Base-by-base conservation (phyloP, 2,888 invertebrate genomes). In the Acronicta aceris region DNA sequence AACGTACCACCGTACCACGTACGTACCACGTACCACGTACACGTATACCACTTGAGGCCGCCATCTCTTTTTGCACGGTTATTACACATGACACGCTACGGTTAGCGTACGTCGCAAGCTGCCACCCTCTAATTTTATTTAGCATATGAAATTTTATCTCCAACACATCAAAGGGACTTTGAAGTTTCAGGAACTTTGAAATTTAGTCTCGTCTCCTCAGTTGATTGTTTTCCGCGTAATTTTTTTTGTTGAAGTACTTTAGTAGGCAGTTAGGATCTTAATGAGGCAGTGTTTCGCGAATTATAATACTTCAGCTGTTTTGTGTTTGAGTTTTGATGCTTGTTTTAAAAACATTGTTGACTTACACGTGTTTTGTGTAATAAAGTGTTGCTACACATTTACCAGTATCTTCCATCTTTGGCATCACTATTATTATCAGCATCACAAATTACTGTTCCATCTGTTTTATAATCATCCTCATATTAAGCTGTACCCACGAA, bases 81-180 rank as follows among this genome's bases (percentile, higher is more conserved):
- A 88, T 88, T 88, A 88, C 84, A 81, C 86, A 78, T 78, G 85
- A 86, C 84, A 85, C 81, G 84, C 68, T 83, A 82, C 83, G 82
- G 82, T 85, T 81, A 81, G 77, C 86, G 81, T 80, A 75, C 79
- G 79, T 67, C 77, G 78, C 77, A 62, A 74, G 72, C 76, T 74
- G 79, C 74, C 71, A 59, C 82, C 79, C 84, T 86, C 82, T 89
- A 88, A 89, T 89, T 87, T 89, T 86, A 88, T 89, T 88, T 88
- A 86, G 83, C 85, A 85, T 88, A 82, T 86, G 87, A 89, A 88
- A 88, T 87, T 86, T 86, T 87, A 88, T 88, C 86, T 85, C 72
- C 70, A 63, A 79, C 81, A 87, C 87, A 87, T 88, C 87, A 89
- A 88, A 89, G 85, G 54, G 76, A 78, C 85, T 86, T 87, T 86